phyloP scores from a whole-genome alignment of 2,113 vertebrate species.

The Lagopus leucura region DNA sequence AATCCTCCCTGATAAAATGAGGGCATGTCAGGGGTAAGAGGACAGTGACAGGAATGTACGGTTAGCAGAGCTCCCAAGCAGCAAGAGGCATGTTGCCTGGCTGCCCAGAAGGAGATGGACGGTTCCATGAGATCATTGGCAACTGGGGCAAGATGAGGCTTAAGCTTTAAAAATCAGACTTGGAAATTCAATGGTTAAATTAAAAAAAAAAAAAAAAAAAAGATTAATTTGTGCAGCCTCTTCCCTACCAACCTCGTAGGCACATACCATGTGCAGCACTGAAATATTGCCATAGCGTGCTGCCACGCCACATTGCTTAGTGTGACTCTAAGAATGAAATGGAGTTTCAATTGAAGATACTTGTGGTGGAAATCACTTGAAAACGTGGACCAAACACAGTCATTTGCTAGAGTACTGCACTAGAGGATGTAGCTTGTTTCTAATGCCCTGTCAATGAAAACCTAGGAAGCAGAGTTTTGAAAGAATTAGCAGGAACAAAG shows the following conservation, averaged over 20 bases:
- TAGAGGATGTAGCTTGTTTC: not conserved
- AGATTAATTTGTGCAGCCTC: not conserved
- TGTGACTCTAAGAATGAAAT: rapidly evolving
- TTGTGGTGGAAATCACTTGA: not conserved
- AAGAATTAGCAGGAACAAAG: not conserved
- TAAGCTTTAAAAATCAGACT: not conserved
- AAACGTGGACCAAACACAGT: not conserved
- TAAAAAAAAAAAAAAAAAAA: not conserved
- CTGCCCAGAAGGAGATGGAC: not conserved
- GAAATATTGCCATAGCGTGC: not conserved
- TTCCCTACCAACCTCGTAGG: not conserved
- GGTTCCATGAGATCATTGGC: not conserved
- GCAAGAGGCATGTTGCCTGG: not conserved
- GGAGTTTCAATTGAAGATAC: not conserved
- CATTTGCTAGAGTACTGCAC: not conserved
- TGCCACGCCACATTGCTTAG: not conserved
- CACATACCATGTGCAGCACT: rapidly evolving
- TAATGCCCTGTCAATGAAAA: not conserved
- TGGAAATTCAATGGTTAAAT: not conserved
- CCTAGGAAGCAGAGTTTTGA: not conserved
- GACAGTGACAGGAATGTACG: not conserved
- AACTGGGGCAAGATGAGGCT: not conserved
- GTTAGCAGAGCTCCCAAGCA: not conserved
- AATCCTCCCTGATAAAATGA: not conserved
- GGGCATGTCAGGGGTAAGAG: not conserved